These are phyloP conservation scores for Lordiphosa collinella DNA, from an alignment of 1,140 invertebrate genomes.

Conservation along the genomic window DNA sequence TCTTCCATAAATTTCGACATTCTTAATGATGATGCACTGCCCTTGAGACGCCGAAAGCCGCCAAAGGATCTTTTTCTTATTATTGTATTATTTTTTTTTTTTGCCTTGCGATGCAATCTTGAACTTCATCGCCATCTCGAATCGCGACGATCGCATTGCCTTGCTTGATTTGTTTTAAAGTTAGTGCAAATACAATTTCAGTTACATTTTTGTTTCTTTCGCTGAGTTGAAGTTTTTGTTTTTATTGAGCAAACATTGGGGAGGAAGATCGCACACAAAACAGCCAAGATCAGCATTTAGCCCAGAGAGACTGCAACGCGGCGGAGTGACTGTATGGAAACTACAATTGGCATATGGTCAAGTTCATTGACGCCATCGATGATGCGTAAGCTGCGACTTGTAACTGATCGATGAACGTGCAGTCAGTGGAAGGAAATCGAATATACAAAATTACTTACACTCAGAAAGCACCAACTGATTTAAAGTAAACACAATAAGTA, in stretches of 20 bases:
- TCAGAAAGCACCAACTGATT: too few relatives aligned
- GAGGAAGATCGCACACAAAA: slow-evolving; percentile 38
- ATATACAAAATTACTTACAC: too few relatives aligned
- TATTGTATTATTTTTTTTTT: neutral
- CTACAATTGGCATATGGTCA: slow-evolving; percentile 8
- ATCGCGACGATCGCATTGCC: slow-evolving; percentile 12
- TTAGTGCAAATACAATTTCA: slow-evolving; percentile 61
- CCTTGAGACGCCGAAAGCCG: slow-evolving; percentile 7
- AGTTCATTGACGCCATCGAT: slow-evolving; percentile 55
- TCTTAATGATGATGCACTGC: slow-evolving; percentile 30
- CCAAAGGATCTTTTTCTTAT: slow-evolving; percentile 15
- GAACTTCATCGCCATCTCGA: slow-evolving; percentile 20
- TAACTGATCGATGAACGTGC: neutral
- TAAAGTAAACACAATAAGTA: too few relatives aligned
- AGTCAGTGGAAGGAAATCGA: too few relatives aligned
- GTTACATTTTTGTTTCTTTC: slow-evolving; percentile 55
- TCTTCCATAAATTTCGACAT: slow-evolving; percentile 40
- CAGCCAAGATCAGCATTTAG: slow-evolving; percentile 33
- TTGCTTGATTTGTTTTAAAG: slow-evolving; percentile 57
- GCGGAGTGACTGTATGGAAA: slow-evolving; percentile 7
- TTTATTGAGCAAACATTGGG: slow-evolving; percentile 55
- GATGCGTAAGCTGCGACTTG: neutral
- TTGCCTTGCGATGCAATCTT: slow-evolving; percentile 2
- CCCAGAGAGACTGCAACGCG: slow-evolving; percentile 9
- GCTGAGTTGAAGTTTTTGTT: slow-evolving; percentile 40